Percentiles rank a stretch among this genome's conserved stretches.
These are phyloP conservation scores for Pipra filicauda DNA, from an alignment of 2,113 vertebrate genomes.

Conservation along the genomic window DNA sequence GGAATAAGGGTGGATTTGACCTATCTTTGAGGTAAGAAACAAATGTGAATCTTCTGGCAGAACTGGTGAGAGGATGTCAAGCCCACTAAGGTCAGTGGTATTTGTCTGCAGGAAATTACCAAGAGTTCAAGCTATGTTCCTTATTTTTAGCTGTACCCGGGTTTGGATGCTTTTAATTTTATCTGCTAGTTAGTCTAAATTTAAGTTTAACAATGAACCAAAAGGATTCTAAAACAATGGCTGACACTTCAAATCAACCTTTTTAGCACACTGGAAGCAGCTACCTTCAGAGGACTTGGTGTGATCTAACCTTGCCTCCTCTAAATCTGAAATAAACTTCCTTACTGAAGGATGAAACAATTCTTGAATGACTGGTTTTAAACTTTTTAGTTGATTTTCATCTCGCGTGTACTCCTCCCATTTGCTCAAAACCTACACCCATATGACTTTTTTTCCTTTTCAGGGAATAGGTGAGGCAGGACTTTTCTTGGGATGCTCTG, in stretches of 20 bases:
- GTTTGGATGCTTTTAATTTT: neutral
- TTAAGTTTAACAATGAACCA: neutral
- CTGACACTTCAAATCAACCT: neutral
- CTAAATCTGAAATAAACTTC: neutral
- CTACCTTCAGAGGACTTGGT: neutral
- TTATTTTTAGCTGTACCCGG: neutral
- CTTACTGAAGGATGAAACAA: neutral
- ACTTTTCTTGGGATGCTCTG: constrained; percentile 80
- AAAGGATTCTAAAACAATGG: neutral
- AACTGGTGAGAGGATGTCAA: neutral
- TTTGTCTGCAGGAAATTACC: neutral
- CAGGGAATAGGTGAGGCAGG: constrained; percentile 82
- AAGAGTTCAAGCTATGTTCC: neutral
- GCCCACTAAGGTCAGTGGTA: neutral
- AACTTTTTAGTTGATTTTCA: neutral
- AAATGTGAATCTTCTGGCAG: neutral
- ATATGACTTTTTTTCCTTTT: neutral
- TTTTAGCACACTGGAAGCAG: neutral
- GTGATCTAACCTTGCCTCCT: neutral
- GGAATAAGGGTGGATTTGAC: neutral
- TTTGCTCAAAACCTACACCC: neutral
- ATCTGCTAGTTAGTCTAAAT: neutral
- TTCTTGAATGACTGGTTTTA: neutral
- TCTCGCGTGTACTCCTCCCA: neutral
- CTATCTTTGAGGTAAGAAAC: neutral